Conservation (phyloP, 2,888 invertebrate genomes). For the Dryobotodes eremita region DNA sequence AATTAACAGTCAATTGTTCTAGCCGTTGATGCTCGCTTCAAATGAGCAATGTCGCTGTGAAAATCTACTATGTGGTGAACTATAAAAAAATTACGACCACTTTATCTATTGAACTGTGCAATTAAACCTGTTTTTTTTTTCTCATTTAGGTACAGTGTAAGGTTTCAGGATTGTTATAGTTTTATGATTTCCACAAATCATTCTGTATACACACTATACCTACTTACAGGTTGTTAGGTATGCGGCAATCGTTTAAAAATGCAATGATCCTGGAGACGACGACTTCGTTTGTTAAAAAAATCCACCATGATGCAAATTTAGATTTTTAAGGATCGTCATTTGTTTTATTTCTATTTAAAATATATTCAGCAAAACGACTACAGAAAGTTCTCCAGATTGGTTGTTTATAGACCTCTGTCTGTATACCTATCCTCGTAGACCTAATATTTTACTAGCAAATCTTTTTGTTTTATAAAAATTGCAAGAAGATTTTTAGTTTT, state of each 20-base stretch:
- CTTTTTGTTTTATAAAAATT: neutral
- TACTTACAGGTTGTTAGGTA: neutral
- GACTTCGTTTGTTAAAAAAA: neutral
- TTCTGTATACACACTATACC: neutral
- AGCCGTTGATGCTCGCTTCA: conserved; percentile 63
- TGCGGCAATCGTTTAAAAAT: neutral
- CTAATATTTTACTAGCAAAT: neutral
- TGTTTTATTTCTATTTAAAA: neutral
- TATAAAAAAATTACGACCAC: conserved; percentile 51
- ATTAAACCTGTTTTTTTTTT: conserved; percentile 43
- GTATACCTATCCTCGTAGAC: neutral
- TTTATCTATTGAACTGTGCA: conserved; percentile 49
- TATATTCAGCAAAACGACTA: neutral
- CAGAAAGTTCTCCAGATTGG: neutral
- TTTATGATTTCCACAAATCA: conserved; percentile 19
- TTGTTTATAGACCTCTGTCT: neutral
- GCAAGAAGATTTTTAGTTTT: neutral
- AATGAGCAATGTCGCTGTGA: conserved; percentile 58
- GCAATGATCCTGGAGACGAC: neutral
- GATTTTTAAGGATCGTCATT: neutral
- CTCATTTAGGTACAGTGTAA: conserved; percentile 28
- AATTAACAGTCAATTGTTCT: conserved; percentile 72
- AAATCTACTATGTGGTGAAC: conserved; percentile 44
- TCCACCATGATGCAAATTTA: neutral
- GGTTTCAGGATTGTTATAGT: conserved; percentile 23